Base-by-base conservation (phyloP, 2,113 vertebrate species). In the Cochlearius cochlearius region DNA sequence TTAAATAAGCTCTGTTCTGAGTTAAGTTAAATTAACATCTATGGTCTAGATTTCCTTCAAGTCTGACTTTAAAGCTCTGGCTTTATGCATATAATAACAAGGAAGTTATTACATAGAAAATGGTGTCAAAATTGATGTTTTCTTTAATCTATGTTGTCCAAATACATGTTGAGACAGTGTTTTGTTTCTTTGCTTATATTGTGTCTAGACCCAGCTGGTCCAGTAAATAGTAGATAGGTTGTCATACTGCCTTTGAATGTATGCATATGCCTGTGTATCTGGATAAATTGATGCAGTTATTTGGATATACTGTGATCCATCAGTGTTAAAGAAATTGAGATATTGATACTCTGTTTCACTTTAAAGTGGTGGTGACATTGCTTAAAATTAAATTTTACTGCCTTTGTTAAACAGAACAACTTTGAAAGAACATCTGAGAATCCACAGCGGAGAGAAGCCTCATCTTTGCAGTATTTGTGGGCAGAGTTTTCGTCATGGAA, bases 361-460 rank as follows among this genome's bases (percentile, higher is more conserved):
- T 73, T 9, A 5, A 93, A 93, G 39, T 50, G 39, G 5, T 29
- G 52, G 11, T 32, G 32, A 30, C 11, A 15, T 68, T 58, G 27
- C 50, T 78, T 90, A 71, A 84, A 86, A 47, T 47, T 47, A 32
- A 75, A 22, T 69, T 92, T 81, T 25, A 9, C 38, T 87, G 43
- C 22, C 34, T 92, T 84, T 96, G 60, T 86, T 88, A 92, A 62
- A 79, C 56, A 99, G 99, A 96, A 99, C 99, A 29, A 99, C 99
- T 23, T 94, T 99, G 94, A 99, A 98, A 96, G 99, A 99, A 94
- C 99, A 99, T 96, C 87, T 99, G 97, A 98, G 99, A 97, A 99
- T 99, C 96, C 99, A 99, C 96, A 99, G 99, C 72, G 99, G 99
- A 93, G 99, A 99, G 94, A 99, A 99, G 56, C 99, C 99, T 96